Conservation (phyloP, 1,140 invertebrate species). For the Brachionus rubens region DNA sequence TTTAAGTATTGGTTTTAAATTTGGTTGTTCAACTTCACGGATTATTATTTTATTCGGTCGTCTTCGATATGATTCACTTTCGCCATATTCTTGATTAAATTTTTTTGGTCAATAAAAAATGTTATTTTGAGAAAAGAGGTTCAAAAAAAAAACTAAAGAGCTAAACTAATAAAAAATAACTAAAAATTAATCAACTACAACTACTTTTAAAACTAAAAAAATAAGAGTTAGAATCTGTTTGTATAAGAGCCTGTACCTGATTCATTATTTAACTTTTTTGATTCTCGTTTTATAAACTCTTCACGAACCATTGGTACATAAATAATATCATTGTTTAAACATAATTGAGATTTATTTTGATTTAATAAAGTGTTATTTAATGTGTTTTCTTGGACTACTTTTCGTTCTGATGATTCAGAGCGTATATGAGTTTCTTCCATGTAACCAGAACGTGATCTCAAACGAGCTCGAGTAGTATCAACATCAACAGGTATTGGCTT, state of each 20-base stretch:
- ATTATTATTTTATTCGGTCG: slow-evolving; percentile 41
- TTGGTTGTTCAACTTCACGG: slow-evolving; percentile 13
- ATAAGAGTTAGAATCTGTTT: not conserved
- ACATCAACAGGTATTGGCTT: not conserved
- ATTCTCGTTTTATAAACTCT: slow-evolving; percentile 41
- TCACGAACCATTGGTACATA: slow-evolving; percentile 45
- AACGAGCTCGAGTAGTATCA: not conserved
- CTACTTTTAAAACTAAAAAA: too few relatives aligned
- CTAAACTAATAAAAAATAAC: not conserved
- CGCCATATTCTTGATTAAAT: not conserved
- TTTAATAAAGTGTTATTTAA: not conserved
- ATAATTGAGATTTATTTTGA: slow-evolving; percentile 18
- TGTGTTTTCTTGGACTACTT: not conserved
- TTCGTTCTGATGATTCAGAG: slow-evolving; percentile 6
- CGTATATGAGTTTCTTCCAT: slow-evolving; percentile 4
- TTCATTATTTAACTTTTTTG: slow-evolving; percentile 18
- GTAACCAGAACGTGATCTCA: slow-evolving; percentile 10
- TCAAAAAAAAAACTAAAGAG: slow-evolving; percentile 2
- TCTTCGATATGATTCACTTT: not conserved
- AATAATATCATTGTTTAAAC: slow-evolving; percentile 38
- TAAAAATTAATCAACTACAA: not conserved
- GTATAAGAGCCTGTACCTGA: slow-evolving; percentile 34
- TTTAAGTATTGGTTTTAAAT: slow-evolving; percentile 7
- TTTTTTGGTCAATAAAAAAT: not conserved
- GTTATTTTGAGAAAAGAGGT: slow-evolving; percentile 1